Evolutionary conservation across 2,113 vertebrate species (phyloP).

Genomic region (Rattus norvegicus): GRCr8 NC_086030.1:40436501-40437000

Average conservation of each 20-base stretch:
- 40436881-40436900: neutral
- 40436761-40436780: too few species aligned
- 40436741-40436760: neutral
- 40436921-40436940: neutral
- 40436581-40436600: neutral
- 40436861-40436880: neutral
- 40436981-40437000: neutral
- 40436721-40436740: neutral
- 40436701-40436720: neutral
- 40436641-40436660: neutral
- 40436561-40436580: neutral
- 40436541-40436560: neutral
- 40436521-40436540: neutral
- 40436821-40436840: neutral
- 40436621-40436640: neutral
- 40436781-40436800: neutral
- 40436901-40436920: neutral
- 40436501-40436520: neutral
- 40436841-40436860: neutral
- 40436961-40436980: neutral
- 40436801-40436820: neutral
- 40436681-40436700: slow-evolving; percentile 33
- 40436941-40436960: neutral
- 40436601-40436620: neutral
- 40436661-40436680: neutral